Conservation (phyloP, 1,140 invertebrate genomes). For the Caerostris darwini region DNA sequence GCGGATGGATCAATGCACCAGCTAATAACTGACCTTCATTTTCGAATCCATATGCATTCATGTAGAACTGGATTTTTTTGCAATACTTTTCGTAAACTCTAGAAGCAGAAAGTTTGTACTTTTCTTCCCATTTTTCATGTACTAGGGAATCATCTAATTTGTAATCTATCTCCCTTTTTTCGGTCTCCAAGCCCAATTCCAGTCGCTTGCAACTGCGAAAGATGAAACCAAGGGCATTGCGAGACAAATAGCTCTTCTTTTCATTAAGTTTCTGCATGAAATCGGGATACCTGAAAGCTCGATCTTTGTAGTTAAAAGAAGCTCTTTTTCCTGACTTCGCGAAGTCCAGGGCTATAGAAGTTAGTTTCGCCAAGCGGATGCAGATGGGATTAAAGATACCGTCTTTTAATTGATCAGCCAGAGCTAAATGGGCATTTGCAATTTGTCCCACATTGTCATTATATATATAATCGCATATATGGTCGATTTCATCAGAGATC, state of each 20-base stretch:
- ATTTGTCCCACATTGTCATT: constrained; percentile 80
- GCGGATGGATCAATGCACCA: constrained; percentile 71
- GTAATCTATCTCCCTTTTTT: constrained; percentile 50
- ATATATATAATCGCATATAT: constrained; percentile 80
- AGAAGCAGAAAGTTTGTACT: constrained; percentile 73
- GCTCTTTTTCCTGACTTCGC: constrained; percentile 80
- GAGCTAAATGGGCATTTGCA: constrained; percentile 80
- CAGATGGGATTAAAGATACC: constrained; percentile 78
- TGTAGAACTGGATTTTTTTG: constrained; percentile 76
- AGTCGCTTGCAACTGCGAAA: constrained; percentile 79
- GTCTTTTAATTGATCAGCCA: constrained; percentile 79
- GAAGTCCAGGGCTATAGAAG: constrained; percentile 81
- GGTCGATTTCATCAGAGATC: constrained; percentile 80
- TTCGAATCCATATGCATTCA: constrained; percentile 79
- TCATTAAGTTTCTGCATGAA: constrained; percentile 79
- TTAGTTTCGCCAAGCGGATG: constrained; percentile 79
- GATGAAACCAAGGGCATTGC: constrained; percentile 79
- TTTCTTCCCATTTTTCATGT: constrained; percentile 74
- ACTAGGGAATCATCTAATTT: constrained; percentile 52
- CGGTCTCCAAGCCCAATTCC: constrained; percentile 62
- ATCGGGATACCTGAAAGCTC: constrained; percentile 79
- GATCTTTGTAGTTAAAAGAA: constrained; percentile 73
- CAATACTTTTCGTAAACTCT: constrained; percentile 67
- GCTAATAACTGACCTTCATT: constrained; percentile 79
- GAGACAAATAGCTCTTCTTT: constrained; percentile 80